A percentile compares a stretch with the other conserved stretches of the same genome.
phyloP scores from a whole-genome alignment of 2,797 vertebrate genomes.

The Paedocypris micromegethes region DNA sequence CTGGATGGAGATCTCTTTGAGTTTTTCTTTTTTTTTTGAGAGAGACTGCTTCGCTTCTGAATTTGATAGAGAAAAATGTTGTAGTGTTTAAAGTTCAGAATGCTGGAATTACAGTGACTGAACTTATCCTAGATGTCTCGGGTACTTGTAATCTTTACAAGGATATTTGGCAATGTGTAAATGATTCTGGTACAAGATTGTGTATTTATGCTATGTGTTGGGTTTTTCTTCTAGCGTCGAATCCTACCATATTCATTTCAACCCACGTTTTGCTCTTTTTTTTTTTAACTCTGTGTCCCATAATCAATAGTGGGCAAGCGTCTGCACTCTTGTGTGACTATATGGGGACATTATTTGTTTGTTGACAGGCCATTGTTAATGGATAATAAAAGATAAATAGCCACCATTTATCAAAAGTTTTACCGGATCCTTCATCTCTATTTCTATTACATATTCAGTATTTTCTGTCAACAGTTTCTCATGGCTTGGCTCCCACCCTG shows the following conservation, averaged over 20 bases:
- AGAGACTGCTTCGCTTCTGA: conserved; percentile 43
- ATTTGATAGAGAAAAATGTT: conserved; percentile 52
- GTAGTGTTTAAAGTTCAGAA: conserved; percentile 53
- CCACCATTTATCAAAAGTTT: conserved; percentile 44
- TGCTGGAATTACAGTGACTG: conserved; percentile 44
- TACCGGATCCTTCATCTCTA: conserved; percentile 35
- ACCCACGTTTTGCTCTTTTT: conserved; percentile 38
- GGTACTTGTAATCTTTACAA: background rate
- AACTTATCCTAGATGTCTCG: conserved; percentile 5
- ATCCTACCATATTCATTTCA: background rate
- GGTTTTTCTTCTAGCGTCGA: too few species aligned
- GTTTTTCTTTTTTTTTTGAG: conserved; percentile 21
- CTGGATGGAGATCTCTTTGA: conserved; percentile 11
- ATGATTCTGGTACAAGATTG: conserved; percentile 6
- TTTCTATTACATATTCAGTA: conserved; percentile 13
- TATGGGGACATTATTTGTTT: too few species aligned
- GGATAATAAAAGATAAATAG: conserved; percentile 53
- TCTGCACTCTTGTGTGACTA: conserved; percentile 12
- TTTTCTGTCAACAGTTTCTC: background rate
- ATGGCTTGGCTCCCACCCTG: too few species aligned
- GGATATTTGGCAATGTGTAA: conserved; percentile 14
- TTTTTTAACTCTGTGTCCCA: conserved; percentile 48
- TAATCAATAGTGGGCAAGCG: conserved; percentile 54
- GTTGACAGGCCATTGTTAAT: conserved; percentile 36
- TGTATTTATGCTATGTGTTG: conserved; percentile 4